phyloP scores from a whole-genome alignment of 2,113 vertebrate genomes.

The Ahaetulla prasina region DNA sequence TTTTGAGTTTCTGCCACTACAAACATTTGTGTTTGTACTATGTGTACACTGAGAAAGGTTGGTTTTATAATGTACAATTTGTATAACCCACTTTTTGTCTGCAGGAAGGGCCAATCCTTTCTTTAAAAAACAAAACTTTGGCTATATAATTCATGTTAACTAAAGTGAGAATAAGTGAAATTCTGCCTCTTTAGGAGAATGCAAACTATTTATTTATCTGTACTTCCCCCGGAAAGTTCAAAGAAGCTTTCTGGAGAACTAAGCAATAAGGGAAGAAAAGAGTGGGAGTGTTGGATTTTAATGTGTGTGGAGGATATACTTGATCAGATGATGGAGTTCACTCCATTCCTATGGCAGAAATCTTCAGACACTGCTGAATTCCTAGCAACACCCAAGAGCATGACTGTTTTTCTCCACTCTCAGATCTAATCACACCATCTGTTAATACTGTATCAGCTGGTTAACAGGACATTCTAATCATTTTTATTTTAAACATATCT shows the following conservation, averaged over 20 bases:
- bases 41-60: not conserved
- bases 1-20: not conserved
- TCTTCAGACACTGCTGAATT: not conserved
- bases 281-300: not conserved
- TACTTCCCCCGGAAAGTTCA: not conserved
- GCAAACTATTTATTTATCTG: conserved; percentile 1
- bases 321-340: not conserved
- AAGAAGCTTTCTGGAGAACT: not conserved
- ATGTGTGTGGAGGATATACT: not conserved
- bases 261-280: not conserved
- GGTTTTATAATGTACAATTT: not conserved
- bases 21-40: not conserved
- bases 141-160: not conserved
- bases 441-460: not conserved
- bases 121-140: not conserved
- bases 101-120: not conserved
- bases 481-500: not conserved
- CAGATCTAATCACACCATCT: not conserved
- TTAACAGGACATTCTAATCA: not conserved
- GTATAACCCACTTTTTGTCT: not conserved
- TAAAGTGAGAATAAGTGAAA: not conserved
- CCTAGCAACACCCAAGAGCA: not conserved
- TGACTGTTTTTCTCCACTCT: not conserved
- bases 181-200: not conserved
- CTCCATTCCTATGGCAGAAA: not conserved